Percentiles rank a stretch among this genome's conserved stretches.
Conservation (phyloP, 2,797 vertebrate species). For the Serranus cabrilla region DNA sequence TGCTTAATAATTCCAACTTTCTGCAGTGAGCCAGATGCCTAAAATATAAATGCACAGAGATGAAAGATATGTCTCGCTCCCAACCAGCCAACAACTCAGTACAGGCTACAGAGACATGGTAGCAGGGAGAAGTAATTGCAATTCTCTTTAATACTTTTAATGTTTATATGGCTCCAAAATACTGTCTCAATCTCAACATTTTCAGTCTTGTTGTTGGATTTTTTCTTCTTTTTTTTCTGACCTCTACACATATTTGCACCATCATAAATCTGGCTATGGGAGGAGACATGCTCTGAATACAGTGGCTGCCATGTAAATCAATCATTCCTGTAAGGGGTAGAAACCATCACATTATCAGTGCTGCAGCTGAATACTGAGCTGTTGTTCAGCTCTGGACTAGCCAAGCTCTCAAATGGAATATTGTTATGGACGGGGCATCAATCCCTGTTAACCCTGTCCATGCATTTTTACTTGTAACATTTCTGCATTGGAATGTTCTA, state of each 20-base stretch:
- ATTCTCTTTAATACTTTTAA: constrained; percentile 15
- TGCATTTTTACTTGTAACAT: not conserved
- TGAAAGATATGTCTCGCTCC: constrained; percentile 6
- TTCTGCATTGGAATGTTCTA: no score
- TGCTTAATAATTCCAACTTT: constrained; percentile 35
- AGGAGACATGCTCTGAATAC: constrained; percentile 69
- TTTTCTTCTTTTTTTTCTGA: constrained; percentile 33
- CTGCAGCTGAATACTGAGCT: constrained; percentile 51
- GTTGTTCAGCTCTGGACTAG: not conserved
- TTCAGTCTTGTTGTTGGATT: constrained; percentile 4
- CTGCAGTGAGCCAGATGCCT: constrained; percentile 19
- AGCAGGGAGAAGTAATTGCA: constrained; percentile 12
- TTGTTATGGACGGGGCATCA: not conserved
- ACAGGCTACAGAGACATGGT: not conserved
- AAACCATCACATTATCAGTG: constrained; percentile 37
- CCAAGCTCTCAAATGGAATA: not conserved
- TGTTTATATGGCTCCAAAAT: constrained; percentile 23
- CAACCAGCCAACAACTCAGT: not conserved
- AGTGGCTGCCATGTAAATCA: constrained; percentile 73
- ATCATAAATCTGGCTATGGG: constrained; percentile 59
- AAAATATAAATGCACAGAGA: constrained; percentile 33
- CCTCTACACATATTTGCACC: constrained; percentile 54
- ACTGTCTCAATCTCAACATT: constrained; percentile 4
- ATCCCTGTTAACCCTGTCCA: constrained; percentile 3
- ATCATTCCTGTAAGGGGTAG: constrained; percentile 55